These are phyloP conservation scores for Chitala chitala DNA, from an alignment of 2,113 vertebrate species.

Conservation along the genomic window DNA sequence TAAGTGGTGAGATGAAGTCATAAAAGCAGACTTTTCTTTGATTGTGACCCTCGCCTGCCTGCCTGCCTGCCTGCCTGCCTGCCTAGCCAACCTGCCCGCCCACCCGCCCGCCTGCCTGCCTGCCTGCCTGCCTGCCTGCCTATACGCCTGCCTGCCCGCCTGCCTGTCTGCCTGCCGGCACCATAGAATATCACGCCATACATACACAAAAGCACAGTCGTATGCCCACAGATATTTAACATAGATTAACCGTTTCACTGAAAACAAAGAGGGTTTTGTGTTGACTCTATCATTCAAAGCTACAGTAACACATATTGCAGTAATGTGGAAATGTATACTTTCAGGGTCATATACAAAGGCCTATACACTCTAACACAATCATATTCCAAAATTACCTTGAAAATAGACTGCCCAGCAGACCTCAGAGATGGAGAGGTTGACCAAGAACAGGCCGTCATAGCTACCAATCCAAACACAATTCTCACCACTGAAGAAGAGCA, in stretches of 20 bases:
- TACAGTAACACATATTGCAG: background rate
- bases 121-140: too few species aligned
- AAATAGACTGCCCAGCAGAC: conserved; percentile 64
- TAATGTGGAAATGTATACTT: background rate
- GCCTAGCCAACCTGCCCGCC: too few species aligned
- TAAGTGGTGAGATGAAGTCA: too few species aligned
- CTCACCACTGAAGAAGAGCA: conserved; percentile 28
- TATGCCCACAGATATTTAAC: background rate
- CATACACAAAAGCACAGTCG: background rate
- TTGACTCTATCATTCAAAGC: background rate
- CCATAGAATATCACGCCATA: background rate
- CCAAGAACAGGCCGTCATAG: conserved; percentile 64
- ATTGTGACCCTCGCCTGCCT: too few species aligned
- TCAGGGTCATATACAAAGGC: background rate
- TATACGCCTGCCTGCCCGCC: too few species aligned
- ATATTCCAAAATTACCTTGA: conserved; percentile 58
- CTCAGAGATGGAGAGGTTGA: conserved; percentile 73
- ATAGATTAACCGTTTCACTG: background rate
- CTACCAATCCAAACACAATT: conserved; percentile 74
- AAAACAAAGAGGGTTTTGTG: background rate
- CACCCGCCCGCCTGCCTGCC: too few species aligned
- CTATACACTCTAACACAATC: background rate
- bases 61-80: too few species aligned
- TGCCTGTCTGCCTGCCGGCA: too few species aligned
- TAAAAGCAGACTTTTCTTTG: too few species aligned